Evolutionary conservation across 2,888 invertebrate genomes (phyloP).

Genomic region (Cremastobaeus sp.): DNA sequence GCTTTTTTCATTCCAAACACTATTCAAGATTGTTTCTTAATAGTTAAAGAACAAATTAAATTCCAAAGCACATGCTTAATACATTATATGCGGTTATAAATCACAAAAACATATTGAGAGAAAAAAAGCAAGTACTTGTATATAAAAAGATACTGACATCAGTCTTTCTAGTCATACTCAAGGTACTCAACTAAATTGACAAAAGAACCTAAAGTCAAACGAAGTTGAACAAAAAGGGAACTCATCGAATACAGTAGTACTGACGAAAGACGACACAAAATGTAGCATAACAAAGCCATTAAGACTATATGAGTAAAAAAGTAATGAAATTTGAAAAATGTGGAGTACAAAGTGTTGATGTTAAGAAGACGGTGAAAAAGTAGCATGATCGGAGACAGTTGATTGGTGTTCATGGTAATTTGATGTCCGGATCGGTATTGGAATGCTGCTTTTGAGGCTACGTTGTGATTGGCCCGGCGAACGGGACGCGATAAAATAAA

Average conservation of each 20-base stretch:
- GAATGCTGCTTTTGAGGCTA: constrained; percentile 51
- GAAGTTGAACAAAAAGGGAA: too few species aligned
- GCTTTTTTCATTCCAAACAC: too few species aligned
- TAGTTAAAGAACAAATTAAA: too few species aligned
- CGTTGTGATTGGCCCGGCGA: constrained; percentile 42
- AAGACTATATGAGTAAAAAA: constrained; percentile 16
- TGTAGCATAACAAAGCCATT: constrained; percentile 32
- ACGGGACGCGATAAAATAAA: constrained; percentile 58
- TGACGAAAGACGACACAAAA: constrained; percentile 6
- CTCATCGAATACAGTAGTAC: too few species aligned
- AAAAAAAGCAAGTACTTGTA: constrained; percentile 12
- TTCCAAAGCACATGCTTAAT: constrained; percentile 31
- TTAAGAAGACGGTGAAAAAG: constrained; percentile 51
- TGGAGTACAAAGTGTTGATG: constrained; percentile 51
- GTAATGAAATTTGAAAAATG: constrained; percentile 23
- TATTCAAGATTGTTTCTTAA: too few species aligned
- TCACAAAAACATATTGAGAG: background rate
- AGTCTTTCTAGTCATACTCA: too few species aligned
- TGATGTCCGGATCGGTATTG: constrained; percentile 56
- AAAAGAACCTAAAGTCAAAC: background rate
- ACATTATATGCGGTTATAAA: constrained; percentile 22
- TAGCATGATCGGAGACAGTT: constrained; percentile 45
- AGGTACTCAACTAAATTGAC: too few species aligned
- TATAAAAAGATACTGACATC: too few species aligned
- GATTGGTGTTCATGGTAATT: constrained; percentile 50